Evolutionary conservation across 2,113 vertebrate species (phyloP).

Genomic region (Myotis yumanensis): DNA sequence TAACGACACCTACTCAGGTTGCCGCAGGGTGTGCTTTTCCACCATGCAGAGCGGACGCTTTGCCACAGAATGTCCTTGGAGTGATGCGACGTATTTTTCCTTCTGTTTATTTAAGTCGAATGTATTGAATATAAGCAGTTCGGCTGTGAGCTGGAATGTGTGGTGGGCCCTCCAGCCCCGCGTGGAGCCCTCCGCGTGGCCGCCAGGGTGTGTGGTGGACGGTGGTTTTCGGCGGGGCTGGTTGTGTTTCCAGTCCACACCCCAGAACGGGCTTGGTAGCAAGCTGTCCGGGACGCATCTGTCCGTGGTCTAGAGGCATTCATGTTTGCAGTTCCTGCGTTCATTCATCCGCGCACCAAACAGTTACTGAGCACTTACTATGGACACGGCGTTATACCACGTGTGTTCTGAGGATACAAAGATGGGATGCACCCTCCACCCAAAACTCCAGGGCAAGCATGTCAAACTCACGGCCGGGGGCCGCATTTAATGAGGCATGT

Average conservation of each 20-base stretch:
- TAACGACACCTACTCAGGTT: conserved; percentile 24
- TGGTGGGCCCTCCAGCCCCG: neutral
- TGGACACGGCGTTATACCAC: neutral
- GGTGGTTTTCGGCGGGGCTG: neutral
- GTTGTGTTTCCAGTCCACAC: neutral
- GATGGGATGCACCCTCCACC: too few relatives aligned
- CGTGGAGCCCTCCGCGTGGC: neutral
- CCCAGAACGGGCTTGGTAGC: neutral
- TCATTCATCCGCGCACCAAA: neutral
- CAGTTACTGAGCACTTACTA: neutral
- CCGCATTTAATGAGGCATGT: too few relatives aligned
- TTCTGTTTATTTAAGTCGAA: conserved; percentile 65
- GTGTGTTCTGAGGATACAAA: neutral
- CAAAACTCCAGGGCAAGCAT: neutral
- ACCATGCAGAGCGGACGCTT: conserved; percentile 19
- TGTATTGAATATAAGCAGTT: conserved; percentile 53
- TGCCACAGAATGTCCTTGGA: conserved; percentile 79
- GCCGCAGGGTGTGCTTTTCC: conserved; percentile 62
- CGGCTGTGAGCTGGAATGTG: neutral
- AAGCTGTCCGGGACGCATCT: neutral
- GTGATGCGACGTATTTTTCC: conserved; percentile 48
- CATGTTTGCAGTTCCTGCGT: neutral
- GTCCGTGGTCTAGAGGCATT: neutral
- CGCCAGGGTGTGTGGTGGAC: neutral
- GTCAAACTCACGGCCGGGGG: too few relatives aligned